These are phyloP conservation scores for Enteromius paludinosus DNA, from an alignment of 2,797 vertebrate species.

Conservation along the genomic window DNA sequence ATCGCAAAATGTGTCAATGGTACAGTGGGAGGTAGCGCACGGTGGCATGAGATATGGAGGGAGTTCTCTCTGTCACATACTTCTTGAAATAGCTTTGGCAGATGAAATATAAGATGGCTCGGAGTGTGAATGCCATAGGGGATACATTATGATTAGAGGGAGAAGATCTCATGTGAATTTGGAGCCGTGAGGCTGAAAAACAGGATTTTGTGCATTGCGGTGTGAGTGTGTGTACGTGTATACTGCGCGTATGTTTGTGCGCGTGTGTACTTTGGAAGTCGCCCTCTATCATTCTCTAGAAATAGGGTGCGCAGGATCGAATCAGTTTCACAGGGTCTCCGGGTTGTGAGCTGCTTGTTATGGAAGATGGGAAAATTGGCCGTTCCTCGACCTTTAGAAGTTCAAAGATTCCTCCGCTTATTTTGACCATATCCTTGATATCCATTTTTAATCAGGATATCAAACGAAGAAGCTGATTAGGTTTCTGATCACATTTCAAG, in stretches of 20 bases:
- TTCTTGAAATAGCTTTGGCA: conserved; percentile 59
- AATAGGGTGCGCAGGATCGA: conserved; percentile 56
- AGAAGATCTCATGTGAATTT: conserved; percentile 50
- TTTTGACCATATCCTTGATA: conserved; percentile 58
- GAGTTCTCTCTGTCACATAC: conserved; percentile 37
- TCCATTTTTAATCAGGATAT: conserved; percentile 74
- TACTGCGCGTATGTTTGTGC: conserved; percentile 30
- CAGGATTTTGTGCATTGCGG: conserved; percentile 52
- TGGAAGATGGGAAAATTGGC: conserved; percentile 20
- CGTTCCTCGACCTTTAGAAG: conserved; percentile 60
- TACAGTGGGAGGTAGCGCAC: conserved; percentile 36
- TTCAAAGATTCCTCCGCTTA: conserved; percentile 60
- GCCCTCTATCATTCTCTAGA: conserved; percentile 49
- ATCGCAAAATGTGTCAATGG: conserved; percentile 15
- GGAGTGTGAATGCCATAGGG: conserved; percentile 52
- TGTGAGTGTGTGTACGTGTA: conserved; percentile 19
- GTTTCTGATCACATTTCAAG: conserved; percentile 57
- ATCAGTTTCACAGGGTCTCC: conserved; percentile 52
- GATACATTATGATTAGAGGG: conserved; percentile 60
- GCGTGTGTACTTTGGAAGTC: conserved; percentile 51
- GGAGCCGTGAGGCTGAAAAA: conserved; percentile 59
- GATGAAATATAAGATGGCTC: conserved; percentile 61
- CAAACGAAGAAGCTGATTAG: conserved; percentile 69
- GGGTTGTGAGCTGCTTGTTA: conserved; percentile 35
- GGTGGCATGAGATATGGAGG: conserved; percentile 35